Evolutionary conservation across 2,113 vertebrate species (phyloP), one percentile per base, ranked within the genome.

Genomic region (Dissostichus mawsoni): DNA sequence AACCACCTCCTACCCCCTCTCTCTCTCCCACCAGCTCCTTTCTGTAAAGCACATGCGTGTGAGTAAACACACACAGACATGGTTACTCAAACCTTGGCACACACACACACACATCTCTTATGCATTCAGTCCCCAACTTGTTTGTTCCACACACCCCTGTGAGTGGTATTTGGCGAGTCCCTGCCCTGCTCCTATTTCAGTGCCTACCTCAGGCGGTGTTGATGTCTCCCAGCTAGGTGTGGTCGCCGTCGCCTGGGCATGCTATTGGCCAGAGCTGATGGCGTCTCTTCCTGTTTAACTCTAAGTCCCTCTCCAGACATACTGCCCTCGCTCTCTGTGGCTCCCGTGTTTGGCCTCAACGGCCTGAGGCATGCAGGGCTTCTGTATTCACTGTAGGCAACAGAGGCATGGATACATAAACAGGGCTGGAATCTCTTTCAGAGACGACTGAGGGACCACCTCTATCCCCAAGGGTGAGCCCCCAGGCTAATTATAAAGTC

Each of bases 121-220:
- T 86, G 74, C 77, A 90, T 82, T 80, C 62, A 80, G 89, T 84
- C 86, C 80, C 75, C 85, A 65, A 76, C 84, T 89, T 90, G 93
- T 93, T 95, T 94, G 92, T 90, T 92, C 91, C 92, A 78, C 90
- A 90, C 78, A 75, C 81, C 83, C 81, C 85, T 92, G 89, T 48
- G 88, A 93, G 91, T 82, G 83, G 77, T 82, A 92, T 93, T 92
- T 88, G 88, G 78, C 92, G 92, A 92, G 89, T 89, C 85, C 87
- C 81, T 83, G 82, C 90, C 90, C 90, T 90, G 89, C 90, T 95
- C 93, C 91, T 92, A 91, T 95, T 95, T 94, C 93, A 92, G 87
- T 79, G 79, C 78, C 87, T 89, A 83, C 53, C 87, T 86, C 86
- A 63, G 55, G 55, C 72, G 69, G 89, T 84, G 90, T 87, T 89